Conservation (phyloP, 1,140 invertebrate genomes). For the Brachionus sp. region DNA sequence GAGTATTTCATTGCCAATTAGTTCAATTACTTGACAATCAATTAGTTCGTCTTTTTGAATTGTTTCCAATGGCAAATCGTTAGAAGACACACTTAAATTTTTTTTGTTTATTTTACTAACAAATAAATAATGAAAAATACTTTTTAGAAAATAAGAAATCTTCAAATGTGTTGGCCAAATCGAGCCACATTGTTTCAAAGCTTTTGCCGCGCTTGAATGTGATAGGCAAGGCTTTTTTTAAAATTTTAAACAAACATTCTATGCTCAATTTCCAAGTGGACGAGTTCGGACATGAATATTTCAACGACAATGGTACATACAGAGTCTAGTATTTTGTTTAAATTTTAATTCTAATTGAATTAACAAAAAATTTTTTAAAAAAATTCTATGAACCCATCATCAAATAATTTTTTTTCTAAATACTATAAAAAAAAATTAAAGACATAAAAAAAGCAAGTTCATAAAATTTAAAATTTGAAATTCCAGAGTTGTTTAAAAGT, state of each 20-base stretch:
- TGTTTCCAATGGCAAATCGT: slow-evolving; percentile 73
- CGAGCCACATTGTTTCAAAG: slow-evolving; percentile 69
- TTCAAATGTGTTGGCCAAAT: slow-evolving; percentile 77
- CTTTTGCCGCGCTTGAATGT: slow-evolving; percentile 69
- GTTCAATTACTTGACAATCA: slow-evolving; percentile 74
- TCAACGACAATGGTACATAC: slow-evolving; percentile 72
- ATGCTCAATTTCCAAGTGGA: slow-evolving; percentile 82
- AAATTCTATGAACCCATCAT: too few relatives aligned
- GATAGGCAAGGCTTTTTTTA: slow-evolving; percentile 78
- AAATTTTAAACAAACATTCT: slow-evolving; percentile 72
- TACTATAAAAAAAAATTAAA: too few relatives aligned
- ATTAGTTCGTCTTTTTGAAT: slow-evolving; percentile 76
- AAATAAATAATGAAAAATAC: slow-evolving; percentile 48
- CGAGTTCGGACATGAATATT: slow-evolving; percentile 76
- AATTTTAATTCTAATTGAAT: not conserved
- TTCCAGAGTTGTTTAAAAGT: too few relatives aligned
- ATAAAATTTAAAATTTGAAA: too few relatives aligned
- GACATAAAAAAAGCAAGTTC: too few relatives aligned
- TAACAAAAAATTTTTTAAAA: not conserved
- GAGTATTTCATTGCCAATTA: slow-evolving; percentile 78
- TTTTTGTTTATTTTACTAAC: not conserved
- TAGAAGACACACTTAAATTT: slow-evolving; percentile 59
- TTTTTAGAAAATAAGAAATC: slow-evolving; percentile 79
- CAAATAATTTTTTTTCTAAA: too few relatives aligned
- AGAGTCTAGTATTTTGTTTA: slow-evolving; percentile 63